Evolutionary conservation across 2,888 invertebrate species (phyloP).

Genomic region (Chloromyia formosa): DNA sequence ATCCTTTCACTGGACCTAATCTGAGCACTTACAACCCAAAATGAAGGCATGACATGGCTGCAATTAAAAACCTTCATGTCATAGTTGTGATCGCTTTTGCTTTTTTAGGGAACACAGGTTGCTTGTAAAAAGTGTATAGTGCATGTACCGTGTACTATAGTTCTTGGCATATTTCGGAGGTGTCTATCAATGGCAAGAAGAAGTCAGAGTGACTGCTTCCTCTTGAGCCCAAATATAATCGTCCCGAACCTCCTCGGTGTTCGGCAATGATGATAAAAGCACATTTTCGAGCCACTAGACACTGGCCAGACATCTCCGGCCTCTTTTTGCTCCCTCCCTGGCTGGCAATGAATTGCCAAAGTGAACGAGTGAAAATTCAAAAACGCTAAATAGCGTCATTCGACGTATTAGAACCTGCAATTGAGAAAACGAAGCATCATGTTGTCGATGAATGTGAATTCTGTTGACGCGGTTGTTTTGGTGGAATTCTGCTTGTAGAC

Average conservation of each 20-base stretch:
- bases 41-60: constrained; percentile 23
- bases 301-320: constrained; percentile 20
- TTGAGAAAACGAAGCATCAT: constrained; percentile 8
- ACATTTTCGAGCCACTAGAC: constrained; percentile 22
- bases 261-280: neutral
- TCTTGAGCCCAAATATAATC: neutral
- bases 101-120: neutral
- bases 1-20: constrained; percentile 31
- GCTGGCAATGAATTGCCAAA: constrained; percentile 33
- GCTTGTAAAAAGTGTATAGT: constrained; percentile 19
- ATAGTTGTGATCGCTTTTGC: neutral
- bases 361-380: constrained; percentile 37
- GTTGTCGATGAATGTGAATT: neutral
- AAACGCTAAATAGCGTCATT: constrained; percentile 33
- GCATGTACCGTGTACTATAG: no score
- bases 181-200: neutral
- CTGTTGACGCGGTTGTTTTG: constrained; percentile 14
- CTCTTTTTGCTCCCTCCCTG: constrained; percentile 7
- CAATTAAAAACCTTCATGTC: constrained; percentile 29
- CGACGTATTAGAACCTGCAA: constrained; percentile 15
- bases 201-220: neutral
- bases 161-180: neutral
- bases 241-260: neutral
- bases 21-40: neutral
- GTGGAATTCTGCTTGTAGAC: constrained; percentile 5